These are phyloP conservation scores for Fratercula arctica DNA, from an alignment of 2,797 vertebrate genomes.

Conservation along the genomic window DNA sequence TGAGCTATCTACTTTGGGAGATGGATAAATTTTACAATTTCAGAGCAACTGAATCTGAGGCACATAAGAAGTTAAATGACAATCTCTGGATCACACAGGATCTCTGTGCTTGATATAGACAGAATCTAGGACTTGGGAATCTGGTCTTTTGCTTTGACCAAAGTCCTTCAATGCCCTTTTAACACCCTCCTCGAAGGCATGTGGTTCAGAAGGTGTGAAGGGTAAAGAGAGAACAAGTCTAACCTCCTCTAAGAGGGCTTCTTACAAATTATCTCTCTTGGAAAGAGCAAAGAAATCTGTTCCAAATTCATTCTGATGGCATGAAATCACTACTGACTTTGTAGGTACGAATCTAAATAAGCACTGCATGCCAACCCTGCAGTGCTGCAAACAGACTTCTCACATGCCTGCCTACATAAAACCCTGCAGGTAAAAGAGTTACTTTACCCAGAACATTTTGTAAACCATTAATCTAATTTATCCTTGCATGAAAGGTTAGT, in stretches of 20 bases:
- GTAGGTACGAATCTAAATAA: constrained; percentile 20
- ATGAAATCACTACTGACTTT: not conserved
- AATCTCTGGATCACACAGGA: not conserved
- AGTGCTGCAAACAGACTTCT: not conserved
- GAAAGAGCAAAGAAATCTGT: not conserved
- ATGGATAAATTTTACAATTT: not conserved
- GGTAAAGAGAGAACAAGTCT: not conserved
- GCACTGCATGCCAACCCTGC: not conserved
- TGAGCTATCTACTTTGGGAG: not conserved
- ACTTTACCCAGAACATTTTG: constrained; percentile 58
- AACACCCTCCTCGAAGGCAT: not conserved
- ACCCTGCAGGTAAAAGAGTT: constrained; percentile 28
- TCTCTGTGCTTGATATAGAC: not conserved
- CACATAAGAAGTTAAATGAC: not conserved
- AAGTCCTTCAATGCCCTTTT: not conserved
- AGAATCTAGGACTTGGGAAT: not conserved
- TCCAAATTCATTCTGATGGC: not conserved
- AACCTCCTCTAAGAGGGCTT: not conserved
- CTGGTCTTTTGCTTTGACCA: not conserved
- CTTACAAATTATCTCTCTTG: not conserved
- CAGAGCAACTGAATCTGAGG: not conserved
- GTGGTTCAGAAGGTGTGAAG: not conserved
- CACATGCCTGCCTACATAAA: constrained; percentile 10
- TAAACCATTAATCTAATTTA: constrained; percentile 61
- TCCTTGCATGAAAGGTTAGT: constrained; percentile 44